Base-by-base conservation (phyloP, 2,888 invertebrate genomes). In the Diadegma fenestrale region DNA sequence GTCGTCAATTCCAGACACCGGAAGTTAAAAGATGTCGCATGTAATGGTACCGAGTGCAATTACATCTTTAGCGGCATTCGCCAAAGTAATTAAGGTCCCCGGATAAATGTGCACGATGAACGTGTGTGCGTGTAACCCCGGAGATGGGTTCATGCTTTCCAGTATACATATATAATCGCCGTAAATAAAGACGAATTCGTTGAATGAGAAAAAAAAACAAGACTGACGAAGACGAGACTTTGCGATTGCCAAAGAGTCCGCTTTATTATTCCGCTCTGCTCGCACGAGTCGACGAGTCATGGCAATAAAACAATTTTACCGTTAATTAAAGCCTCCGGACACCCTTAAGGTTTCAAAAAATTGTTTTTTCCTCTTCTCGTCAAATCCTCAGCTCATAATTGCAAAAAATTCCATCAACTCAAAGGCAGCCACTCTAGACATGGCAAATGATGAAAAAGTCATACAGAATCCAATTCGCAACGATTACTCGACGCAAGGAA, bases 31-130 rank as follows among this genome's bases (percentile, higher is more conserved):
- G 61, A 83, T 78, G 78, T 33, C 58, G 30, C 45, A n/a, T 76
- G 48, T 83, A 86, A 87, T 85, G 54, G 71, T 71, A 63, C 14
- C 58, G 26, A 51, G 77, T 45, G 80, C 78, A 86, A 87, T 85
- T 87, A 86, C 86, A 86, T 71, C n/a, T 79, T 63, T 33, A 54
- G 66, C 86, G 86, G 86, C 80, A 75, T 82, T 83, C 66, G 69
- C 58, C 80, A 79, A 75, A 26, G 83, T 81, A 85, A 87, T 87
- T 85, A 78, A 84, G 72, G 41, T 54, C 37, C 75, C 72, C 58
- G 58, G 41, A 64, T 61, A 79, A 86, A 80, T 84, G 75, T 14
- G 68, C 54, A 82, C 87, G 77, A 76, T 63, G 54, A 26, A 54
- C 41, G 48, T 54, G 75, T 83, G 45, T 75, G 58, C 37, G 77